Percentiles rank a stretch among this genome's conserved stretches.
phyloP scores from a whole-genome alignment of 2,888 invertebrate genomes.

The Vandiemenella viatica region DNA sequence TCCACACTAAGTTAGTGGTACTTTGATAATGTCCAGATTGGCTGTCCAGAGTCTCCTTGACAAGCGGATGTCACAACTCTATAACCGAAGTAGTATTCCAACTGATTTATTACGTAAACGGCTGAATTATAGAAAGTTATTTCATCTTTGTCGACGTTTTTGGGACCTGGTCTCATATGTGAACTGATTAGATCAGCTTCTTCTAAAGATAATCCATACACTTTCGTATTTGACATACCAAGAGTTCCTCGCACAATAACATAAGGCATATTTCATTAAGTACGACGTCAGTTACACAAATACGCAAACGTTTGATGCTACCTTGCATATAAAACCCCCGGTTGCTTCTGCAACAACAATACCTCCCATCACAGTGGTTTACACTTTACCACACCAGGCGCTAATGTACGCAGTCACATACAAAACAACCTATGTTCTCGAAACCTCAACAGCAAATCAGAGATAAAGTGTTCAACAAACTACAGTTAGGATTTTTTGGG shows the following conservation, averaged over 20 bases:
- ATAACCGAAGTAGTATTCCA: constrained; percentile 20
- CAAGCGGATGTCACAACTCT: constrained; percentile 16
- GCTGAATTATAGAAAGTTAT: constrained; percentile 20
- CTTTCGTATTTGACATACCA: constrained; percentile 21
- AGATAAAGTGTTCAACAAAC: too few species aligned
- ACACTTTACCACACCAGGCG: too few species aligned
- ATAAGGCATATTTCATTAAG: constrained; percentile 19
- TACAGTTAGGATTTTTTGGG: too few species aligned
- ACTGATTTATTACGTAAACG: constrained; percentile 20
- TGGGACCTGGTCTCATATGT: constrained; percentile 17
- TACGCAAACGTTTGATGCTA: too few species aligned
- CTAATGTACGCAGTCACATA: too few species aligned
- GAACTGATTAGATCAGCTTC: constrained; percentile 15
- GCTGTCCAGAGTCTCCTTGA: constrained; percentile 16
- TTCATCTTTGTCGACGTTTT: constrained; percentile 18
- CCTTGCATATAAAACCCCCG: too few species aligned
- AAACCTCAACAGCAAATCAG: too few species aligned
- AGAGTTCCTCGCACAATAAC: constrained; percentile 20
- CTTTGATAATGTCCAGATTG: constrained; percentile 17
- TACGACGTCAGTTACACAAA: too few species aligned
- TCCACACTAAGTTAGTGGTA: too few species aligned
- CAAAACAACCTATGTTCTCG: too few species aligned
- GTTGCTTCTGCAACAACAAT: too few species aligned
- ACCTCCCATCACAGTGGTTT: too few species aligned
- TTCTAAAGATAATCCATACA: constrained; percentile 18